Conservation (phyloP, 2,888 invertebrate species). For the Tetranychus truncatus region DNA sequence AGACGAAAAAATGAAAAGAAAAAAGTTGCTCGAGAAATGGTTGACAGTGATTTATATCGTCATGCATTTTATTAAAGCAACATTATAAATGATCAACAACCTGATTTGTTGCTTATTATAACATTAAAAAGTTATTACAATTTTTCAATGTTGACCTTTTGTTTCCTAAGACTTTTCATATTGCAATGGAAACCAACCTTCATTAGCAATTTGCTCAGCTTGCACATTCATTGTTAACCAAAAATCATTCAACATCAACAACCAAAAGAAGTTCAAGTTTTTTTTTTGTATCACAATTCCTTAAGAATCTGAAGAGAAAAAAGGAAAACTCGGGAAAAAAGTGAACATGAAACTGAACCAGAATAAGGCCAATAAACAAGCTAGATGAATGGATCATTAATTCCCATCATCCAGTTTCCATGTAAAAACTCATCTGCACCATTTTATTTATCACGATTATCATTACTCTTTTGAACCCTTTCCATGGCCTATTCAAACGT, state of each 20-base stretch:
- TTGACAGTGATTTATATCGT: neutral
- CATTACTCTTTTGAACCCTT: too few relatives aligned
- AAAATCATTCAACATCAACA: too few relatives aligned
- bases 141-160: neutral
- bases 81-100: neutral
- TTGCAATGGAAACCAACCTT: neutral
- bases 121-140: neutral
- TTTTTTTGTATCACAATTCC: neutral
- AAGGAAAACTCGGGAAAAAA: neutral
- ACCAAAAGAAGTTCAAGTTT: too few relatives aligned
- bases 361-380: neutral
- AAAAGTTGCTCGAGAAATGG: neutral
- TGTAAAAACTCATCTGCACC: neutral
- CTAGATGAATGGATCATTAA: neutral
- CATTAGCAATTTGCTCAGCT: too few relatives aligned
- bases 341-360: neutral
- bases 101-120: neutral
- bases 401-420: neutral
- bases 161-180: neutral
- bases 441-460: neutral
- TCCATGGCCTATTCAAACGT: too few relatives aligned
- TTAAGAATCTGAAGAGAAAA: neutral
- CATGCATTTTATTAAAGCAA: neutral
- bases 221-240: too few relatives aligned
- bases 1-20: neutral